A percentile compares a stretch with the other conserved stretches of the same genome.
These are phyloP conservation scores for Huso huso DNA, from an alignment of 2,797 vertebrate species.

Conservation along the genomic window DNA sequence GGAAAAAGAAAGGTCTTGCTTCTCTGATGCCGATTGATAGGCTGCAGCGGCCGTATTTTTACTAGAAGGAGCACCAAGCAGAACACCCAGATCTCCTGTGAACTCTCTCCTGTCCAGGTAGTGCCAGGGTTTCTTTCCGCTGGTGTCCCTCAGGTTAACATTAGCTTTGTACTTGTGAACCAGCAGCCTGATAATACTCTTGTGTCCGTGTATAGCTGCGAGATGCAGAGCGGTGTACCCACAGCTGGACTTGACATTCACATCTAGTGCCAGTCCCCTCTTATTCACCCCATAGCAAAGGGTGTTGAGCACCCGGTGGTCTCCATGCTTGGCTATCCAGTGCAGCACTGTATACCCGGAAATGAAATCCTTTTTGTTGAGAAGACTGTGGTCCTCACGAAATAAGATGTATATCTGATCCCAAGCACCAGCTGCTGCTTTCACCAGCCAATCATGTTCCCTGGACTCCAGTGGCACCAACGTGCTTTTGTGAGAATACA, in stretches of 20 bases:
- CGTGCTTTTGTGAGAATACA: conserved; percentile 32
- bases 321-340: conserved; percentile 90
- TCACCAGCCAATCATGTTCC: conserved; percentile 84
- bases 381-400: conserved; percentile 68
- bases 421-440: conserved; percentile 71
- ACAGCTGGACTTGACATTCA: conserved; percentile 62
- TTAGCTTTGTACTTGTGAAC: conserved; percentile 69
- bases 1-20: neutral
- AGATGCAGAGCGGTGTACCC: conserved; percentile 87
- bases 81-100: conserved; percentile 63
- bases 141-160: conserved; percentile 66
- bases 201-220: conserved; percentile 78
- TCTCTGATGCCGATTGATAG: neutral
- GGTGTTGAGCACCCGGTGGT: conserved; percentile 71
- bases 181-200: conserved; percentile 69
- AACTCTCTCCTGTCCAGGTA: conserved; percentile 59
- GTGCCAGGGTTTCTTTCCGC: conserved; percentile 81
- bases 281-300: conserved; percentile 61
- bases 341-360: conserved; percentile 84
- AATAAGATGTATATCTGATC: conserved; percentile 66
- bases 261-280: conserved; percentile 57
- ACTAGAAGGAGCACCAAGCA: conserved; percentile 65
- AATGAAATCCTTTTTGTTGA: conserved; percentile 76
- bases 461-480: conserved; percentile 64
- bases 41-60: conserved; percentile 14